These are phyloP conservation scores for Mormyrus iriodes DNA, from an alignment of 2,113 vertebrate species.

Conservation along the genomic window DNA sequence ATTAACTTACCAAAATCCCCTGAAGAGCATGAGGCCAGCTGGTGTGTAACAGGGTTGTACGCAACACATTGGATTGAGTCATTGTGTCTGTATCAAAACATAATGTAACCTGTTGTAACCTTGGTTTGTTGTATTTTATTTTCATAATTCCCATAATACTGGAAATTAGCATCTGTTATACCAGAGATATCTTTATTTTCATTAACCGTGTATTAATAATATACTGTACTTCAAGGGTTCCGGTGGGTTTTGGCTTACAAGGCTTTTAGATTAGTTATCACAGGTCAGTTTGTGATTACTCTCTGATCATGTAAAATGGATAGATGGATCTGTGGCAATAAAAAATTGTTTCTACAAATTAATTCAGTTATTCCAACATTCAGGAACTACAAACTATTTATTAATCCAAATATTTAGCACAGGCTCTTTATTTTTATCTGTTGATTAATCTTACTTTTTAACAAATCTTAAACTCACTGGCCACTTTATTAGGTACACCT, in stretches of 20 bases:
- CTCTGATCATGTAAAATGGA: background rate
- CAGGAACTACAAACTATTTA: background rate
- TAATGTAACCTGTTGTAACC: background rate
- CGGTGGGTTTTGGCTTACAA: background rate
- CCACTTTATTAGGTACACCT: background rate
- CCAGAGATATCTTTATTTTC: background rate
- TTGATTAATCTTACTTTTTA: background rate
- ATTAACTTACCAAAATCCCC: slow-evolving; percentile 79
- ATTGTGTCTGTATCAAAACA: slow-evolving; percentile 71
- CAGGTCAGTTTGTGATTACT: background rate
- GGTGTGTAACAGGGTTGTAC: slow-evolving; percentile 94
- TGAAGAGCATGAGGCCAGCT: slow-evolving; percentile 92
- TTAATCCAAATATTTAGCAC: background rate
- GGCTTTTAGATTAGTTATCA: background rate
- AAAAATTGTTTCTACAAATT: background rate
- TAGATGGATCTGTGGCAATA: background rate
- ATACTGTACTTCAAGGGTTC: background rate
- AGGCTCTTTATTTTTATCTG: background rate
- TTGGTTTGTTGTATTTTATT: background rate
- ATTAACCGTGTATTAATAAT: background rate
- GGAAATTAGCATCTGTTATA: background rate
- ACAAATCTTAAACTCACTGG: background rate
- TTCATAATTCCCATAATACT: background rate
- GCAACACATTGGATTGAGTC: slow-evolving; percentile 93
- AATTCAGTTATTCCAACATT: background rate